Evolutionary conservation across 2,888 invertebrate genomes (phyloP).

Genomic region (Clanis bilineata): DNA sequence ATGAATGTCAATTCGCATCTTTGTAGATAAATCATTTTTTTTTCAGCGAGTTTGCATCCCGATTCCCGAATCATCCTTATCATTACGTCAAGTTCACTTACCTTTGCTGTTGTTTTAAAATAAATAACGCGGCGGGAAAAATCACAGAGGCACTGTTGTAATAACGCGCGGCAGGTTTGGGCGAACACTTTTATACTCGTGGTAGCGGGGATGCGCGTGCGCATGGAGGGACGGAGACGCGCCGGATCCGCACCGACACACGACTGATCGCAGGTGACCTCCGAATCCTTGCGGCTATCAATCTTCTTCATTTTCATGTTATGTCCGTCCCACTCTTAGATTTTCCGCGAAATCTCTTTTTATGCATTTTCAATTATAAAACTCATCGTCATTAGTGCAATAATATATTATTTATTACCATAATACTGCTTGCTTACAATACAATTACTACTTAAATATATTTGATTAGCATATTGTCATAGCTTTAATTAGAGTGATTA

Average conservation of each 20-base stretch:
- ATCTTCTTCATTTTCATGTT: conserved; percentile 11
- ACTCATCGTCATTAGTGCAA: not conserved
- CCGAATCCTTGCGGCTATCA: conserved; percentile 10
- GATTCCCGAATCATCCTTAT: conserved; percentile 34
- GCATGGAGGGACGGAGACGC: conserved; percentile 53
- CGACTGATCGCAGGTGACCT: conserved; percentile 18
- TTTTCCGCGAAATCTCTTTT: conserved; percentile 1
- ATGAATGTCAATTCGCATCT: too few relatives aligned
- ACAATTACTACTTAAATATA: not conserved
- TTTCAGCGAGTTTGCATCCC: conserved; percentile 13
- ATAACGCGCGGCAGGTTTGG: conserved; percentile 79
- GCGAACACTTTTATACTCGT: conserved; percentile 72
- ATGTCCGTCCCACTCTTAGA: conserved; percentile 2
- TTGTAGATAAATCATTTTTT: not conserved
- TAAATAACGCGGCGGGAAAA: conserved; percentile 74
- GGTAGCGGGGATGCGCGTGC: conserved; percentile 73
- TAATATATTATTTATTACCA: too few relatives aligned
- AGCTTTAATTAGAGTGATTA: too few relatives aligned
- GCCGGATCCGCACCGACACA: conserved; percentile 17
- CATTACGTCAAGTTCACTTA: conserved; percentile 68
- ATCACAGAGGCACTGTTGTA: conserved; percentile 80
- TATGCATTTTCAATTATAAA: conserved; percentile 7
- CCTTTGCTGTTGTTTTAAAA: conserved; percentile 65
- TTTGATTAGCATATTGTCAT: not conserved
- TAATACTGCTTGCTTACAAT: too few relatives aligned